Conservation (phyloP, 2,113 vertebrate genomes). For the Physeter macrocephalus region DNA sequence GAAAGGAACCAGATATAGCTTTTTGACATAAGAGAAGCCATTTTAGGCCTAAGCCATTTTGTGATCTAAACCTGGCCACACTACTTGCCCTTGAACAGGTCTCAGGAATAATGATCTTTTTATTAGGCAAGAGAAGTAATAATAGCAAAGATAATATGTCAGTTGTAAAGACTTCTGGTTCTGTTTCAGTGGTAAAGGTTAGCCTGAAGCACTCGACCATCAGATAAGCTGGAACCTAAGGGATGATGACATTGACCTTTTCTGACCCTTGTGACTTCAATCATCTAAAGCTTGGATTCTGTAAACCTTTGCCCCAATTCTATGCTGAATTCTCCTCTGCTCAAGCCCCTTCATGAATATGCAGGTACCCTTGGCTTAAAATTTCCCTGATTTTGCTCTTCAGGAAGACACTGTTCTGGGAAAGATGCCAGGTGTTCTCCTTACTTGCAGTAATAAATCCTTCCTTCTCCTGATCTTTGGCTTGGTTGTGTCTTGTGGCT, state of each 20-base stretch:
- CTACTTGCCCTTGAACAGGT: background rate
- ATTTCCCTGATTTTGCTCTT: background rate
- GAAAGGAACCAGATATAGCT: background rate
- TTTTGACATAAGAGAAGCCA: background rate
- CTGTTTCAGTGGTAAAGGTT: background rate
- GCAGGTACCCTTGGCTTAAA: background rate
- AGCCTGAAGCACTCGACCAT: background rate
- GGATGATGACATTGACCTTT: background rate
- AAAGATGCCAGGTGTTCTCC: background rate
- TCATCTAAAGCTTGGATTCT: background rate
- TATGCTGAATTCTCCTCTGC: background rate
- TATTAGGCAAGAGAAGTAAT: background rate
- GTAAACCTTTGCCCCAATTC: background rate
- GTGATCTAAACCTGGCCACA: background rate
- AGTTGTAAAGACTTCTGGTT: background rate
- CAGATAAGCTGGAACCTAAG: background rate
- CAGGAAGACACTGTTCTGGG: background rate
- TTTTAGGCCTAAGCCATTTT: background rate
- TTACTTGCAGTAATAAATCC: background rate
- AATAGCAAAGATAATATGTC: background rate
- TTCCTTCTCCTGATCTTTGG: background rate
- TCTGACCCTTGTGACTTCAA: background rate
- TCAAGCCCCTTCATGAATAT: background rate
- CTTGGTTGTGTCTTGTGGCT: background rate
- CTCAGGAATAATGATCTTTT: background rate